Conservation (phyloP, 2,888 invertebrate species). For the Phania funesta region DNA sequence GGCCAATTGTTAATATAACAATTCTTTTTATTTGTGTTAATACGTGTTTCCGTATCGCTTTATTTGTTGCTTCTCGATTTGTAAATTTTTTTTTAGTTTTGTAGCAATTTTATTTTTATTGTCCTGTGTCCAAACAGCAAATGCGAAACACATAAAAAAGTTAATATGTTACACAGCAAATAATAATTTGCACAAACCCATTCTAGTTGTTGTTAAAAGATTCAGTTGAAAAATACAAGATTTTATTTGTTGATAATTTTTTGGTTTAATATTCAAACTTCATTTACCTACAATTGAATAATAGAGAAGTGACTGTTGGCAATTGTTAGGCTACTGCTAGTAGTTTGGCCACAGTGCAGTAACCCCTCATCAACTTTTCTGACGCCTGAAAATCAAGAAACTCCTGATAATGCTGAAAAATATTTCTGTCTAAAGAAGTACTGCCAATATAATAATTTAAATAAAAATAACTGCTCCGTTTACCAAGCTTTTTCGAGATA, state of each 20-base stretch:
- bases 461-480: no score
- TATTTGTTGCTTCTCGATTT: constrained; percentile 37
- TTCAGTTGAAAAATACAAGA: not conserved
- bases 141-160: constrained; percentile 49
- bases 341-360: no score
- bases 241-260: not conserved
- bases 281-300: no score
- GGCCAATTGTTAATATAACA: constrained; percentile 20
- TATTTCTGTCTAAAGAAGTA: no score
- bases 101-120: constrained; percentile 25
- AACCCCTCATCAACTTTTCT: no score
- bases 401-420: no score
- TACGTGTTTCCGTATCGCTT: not conserved
- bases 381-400: no score
- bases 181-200: constrained; percentile 58
- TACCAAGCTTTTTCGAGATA: no score
- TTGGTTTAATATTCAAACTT: no score
- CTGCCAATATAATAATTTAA: no score
- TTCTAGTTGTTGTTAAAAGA: constrained; percentile 31
- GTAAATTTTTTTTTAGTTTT: not conserved
- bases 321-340: no score
- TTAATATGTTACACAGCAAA: constrained; percentile 56
- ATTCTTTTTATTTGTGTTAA: constrained; percentile 8
- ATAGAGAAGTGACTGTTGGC: no score
- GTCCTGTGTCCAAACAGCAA: constrained; percentile 17